Conservation (phyloP, 2,113 vertebrate genomes). For the Pitta sordida region DNA sequence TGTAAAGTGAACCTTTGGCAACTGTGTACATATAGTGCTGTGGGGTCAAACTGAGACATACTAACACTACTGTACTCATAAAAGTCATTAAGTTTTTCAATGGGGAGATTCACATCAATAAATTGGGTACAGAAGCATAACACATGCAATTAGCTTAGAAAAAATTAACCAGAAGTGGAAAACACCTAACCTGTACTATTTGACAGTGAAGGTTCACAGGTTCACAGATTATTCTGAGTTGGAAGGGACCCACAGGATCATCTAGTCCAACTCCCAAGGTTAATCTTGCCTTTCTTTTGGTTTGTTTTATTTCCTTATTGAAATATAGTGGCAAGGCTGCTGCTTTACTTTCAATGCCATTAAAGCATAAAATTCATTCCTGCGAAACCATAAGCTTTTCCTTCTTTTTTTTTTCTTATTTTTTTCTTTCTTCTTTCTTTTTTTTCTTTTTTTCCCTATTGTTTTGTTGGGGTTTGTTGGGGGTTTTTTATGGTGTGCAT, state of each 20-base stretch:
- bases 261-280: no score
- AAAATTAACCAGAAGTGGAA: background rate
- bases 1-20: background rate
- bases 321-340: background rate
- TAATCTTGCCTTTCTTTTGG: background rate
- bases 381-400: background rate
- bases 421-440: background rate
- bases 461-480: background rate
- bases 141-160: background rate
- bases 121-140: background rate
- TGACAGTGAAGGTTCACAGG: no score
- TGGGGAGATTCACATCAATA: background rate
- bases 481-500: background rate
- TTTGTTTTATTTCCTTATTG: slow-evolving; percentile 13
- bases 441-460: background rate
- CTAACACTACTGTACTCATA: background rate
- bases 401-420: background rate
- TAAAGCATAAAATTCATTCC: background rate
- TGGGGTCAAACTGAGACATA: background rate
- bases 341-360: background rate
- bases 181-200: background rate
- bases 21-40: background rate
- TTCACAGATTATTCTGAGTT: no score
- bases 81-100: background rate
- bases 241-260: no score